A percentile compares a stretch with the other conserved stretches of the same genome.
phyloP scores from a whole-genome alignment of 2,797 vertebrate species.

The Epinephelus malabaricus region DNA sequence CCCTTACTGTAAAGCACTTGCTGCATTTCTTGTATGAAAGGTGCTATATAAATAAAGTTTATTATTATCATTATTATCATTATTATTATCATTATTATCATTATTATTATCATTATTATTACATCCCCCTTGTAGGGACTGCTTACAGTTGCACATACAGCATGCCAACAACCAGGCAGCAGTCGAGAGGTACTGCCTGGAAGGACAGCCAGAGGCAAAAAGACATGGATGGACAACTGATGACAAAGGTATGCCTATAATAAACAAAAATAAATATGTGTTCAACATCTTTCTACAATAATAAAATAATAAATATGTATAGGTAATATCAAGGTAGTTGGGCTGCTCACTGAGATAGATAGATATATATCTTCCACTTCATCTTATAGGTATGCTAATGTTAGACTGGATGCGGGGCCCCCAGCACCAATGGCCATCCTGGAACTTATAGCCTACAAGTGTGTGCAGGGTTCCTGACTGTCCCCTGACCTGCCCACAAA shows the following conservation, averaged over 20 bases:
- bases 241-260: background rate
- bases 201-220: background rate
- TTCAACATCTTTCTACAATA: too few relatives aligned
- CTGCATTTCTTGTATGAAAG: too few relatives aligned
- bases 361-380: background rate
- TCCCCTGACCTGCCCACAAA: background rate
- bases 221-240: background rate
- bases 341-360: too few relatives aligned
- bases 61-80: too few relatives aligned
- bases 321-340: too few relatives aligned
- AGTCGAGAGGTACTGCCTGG: too few relatives aligned
- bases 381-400: background rate
- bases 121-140: background rate
- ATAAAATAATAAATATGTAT: background rate
- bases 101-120: too few relatives aligned
- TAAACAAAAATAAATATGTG: too few relatives aligned
- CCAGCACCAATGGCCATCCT: background rate
- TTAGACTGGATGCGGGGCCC: background rate
- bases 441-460: background rate
- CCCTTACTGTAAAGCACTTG: too few relatives aligned
- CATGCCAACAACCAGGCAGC: too few relatives aligned
- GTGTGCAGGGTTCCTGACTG: background rate
- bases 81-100: too few relatives aligned
- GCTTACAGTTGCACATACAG: background rate
- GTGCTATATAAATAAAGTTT: too few relatives aligned